These are phyloP conservation scores for Campoletis sonorensis DNA, from an alignment of 1,140 invertebrate species.

Conservation along the genomic window DNA sequence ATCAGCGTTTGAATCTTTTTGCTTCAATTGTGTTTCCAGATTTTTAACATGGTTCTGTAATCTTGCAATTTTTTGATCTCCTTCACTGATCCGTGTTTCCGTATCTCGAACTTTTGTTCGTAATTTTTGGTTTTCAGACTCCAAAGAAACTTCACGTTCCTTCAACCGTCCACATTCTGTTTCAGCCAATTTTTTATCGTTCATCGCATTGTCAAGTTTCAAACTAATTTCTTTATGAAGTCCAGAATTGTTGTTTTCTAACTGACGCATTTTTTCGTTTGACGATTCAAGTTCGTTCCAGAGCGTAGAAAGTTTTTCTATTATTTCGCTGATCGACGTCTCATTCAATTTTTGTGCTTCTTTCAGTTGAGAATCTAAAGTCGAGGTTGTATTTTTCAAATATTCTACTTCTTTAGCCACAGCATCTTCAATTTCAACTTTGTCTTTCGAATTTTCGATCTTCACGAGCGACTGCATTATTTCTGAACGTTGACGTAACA, in stretches of 20 bases:
- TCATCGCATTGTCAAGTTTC: conserved; percentile 43
- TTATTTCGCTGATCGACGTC: conserved; percentile 15
- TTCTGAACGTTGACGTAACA: conserved; percentile 52
- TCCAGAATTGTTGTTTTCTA: conserved; percentile 39
- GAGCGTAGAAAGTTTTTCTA: conserved; percentile 43
- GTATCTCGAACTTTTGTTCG: conserved; percentile 56
- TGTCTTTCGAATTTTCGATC: conserved; percentile 16
- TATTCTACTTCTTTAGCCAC: conserved; percentile 42
- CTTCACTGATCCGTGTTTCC: conserved; percentile 51
- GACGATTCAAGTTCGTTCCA: conserved; percentile 51
- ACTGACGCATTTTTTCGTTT: conserved; percentile 32
- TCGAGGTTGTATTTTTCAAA: conserved; percentile 43
- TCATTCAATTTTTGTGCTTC: conserved; percentile 36
- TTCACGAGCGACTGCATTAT: conserved; percentile 54
- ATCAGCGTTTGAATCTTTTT: conserved; percentile 60
- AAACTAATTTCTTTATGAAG: conserved; percentile 44
- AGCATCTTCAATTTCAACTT: conserved; percentile 16
- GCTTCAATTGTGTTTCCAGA: conserved; percentile 58
- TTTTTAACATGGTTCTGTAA: conserved; percentile 57
- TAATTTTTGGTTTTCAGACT: conserved; percentile 56
- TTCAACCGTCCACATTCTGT: conserved; percentile 53
- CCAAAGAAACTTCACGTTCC: conserved; percentile 50
- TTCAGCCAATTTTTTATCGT: conserved; percentile 29
- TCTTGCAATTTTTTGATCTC: conserved; percentile 56
- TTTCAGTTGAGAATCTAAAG: conserved; percentile 49